Percentiles rank a stretch among this genome's conserved stretches.
Evolutionary conservation across 2,113 vertebrate genomes (phyloP).

Genomic region (Corynorhinus townsendii): DNA sequence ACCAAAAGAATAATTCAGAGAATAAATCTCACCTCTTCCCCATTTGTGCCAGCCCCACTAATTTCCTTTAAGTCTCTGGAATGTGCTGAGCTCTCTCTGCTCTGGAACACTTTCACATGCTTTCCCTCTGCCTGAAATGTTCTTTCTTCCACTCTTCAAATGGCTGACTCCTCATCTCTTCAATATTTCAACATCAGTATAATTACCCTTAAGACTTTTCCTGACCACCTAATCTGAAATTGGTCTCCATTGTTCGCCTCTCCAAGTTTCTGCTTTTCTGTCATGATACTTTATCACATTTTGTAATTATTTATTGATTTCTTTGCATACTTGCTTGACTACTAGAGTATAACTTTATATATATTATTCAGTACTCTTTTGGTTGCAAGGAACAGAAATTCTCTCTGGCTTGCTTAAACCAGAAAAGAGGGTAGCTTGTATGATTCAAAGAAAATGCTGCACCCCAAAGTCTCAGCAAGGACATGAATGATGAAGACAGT

Average conservation of each 20-base stretch:
- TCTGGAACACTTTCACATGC: background rate
- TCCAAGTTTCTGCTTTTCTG: background rate
- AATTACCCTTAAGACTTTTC: background rate
- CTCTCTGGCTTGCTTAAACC: background rate
- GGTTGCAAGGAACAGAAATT: slow-evolving; percentile 31
- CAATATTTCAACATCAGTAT: background rate
- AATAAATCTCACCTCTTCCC: background rate
- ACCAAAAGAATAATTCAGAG: background rate
- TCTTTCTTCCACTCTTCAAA: background rate
- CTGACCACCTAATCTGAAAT: background rate
- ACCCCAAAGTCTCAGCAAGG: background rate
- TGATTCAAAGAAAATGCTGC: background rate
- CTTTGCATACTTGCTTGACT: background rate
- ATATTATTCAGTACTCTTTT: slow-evolving; percentile 30
- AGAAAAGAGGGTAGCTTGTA: background rate
- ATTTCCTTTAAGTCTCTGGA: background rate
- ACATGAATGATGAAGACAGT: too few species aligned
- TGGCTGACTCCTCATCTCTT: background rate
- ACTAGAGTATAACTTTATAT: background rate
- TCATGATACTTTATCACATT: background rate
- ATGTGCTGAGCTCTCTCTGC: background rate
- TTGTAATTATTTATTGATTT: slow-evolving; percentile 28
- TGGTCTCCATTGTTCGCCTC: background rate
- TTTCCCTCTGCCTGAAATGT: background rate
- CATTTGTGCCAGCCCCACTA: background rate